Conservation (phyloP, 2,113 vertebrate species). For the Diphyllodes magnificus region DNA sequence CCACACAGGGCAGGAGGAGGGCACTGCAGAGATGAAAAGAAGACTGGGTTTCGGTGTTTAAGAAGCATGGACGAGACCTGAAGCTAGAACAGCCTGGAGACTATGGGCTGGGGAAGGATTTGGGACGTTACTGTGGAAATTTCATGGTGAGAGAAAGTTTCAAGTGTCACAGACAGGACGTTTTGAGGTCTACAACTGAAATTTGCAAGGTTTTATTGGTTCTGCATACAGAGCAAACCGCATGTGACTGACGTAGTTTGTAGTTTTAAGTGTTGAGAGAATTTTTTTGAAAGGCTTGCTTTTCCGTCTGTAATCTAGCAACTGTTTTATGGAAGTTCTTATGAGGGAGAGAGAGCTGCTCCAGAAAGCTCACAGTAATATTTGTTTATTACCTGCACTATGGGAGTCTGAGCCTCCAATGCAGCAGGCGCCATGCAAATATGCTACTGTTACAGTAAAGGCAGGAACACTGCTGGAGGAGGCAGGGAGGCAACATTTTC, state of each 20-base stretch:
- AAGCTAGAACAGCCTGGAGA: not conserved
- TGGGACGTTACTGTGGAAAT: not conserved
- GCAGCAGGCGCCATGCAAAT: conserved; percentile 15
- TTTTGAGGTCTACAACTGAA: not conserved
- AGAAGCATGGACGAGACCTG: not conserved
- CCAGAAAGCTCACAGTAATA: not conserved
- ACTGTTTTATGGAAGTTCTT: conserved; percentile 23
- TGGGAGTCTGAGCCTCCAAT: not conserved
- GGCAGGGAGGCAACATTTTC: not conserved
- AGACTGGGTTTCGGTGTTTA: not conserved
- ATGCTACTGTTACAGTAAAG: not conserved
- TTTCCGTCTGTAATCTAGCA: not conserved
- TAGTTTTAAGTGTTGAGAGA: not conserved
- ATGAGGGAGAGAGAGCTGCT: not conserved
- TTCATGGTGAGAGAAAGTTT: not conserved
- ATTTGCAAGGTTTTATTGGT: not conserved
- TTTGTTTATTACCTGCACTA: conserved; percentile 31
- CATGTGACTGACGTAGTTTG: not conserved
- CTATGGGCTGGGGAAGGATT: not conserved
- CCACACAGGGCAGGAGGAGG: not conserved
- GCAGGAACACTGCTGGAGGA: not conserved
- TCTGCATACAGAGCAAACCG: not conserved
- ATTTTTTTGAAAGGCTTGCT: not conserved
- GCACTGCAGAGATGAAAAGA: not conserved
- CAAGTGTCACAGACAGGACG: not conserved